Evolutionary conservation across 2,888 invertebrate species (phyloP), one percentile per base, ranked within the genome.

Genomic region (Polyommatus icarus): DNA sequence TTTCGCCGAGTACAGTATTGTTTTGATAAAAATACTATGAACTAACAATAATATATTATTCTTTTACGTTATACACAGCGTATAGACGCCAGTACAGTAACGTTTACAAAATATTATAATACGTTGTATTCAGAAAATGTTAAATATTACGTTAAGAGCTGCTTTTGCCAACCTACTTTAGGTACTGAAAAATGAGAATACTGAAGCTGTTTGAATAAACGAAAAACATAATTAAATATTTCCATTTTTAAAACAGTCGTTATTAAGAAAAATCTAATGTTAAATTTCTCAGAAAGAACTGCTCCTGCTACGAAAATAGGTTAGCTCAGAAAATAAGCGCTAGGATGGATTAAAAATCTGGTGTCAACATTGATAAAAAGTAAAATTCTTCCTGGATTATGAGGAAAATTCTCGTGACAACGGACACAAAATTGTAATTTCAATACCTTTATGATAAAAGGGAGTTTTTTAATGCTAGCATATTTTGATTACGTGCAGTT

Each of bases 281-380:
- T 0, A 18, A 54, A 75, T 54, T 73, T 75, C 54, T 12, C n/a
- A 20, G 40, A 54, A 20, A 75, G 54, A 29, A 73, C 50, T 24
- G 50, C 20, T 15, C 15, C 12, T 8, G 75, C 75, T 50, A 24
- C 75, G 50, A 75, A 75, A 75, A 75, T 75, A 75, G 50, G 75
- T 75, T 75, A 75, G 24, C 29, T 54, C 75, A 50, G 29, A 75
- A 75, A 75, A 54, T 54, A 29, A 75, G 75, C 29, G 50, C 75
- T 54, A 50, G 54, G 29, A 29, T 54, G 24, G 75, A 50, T 75
- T 75, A 75, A 75, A 75, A 75, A 75, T 54, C 46, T 46, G 75
- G 29, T 54, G 75, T 75, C 75, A 75, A 75, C 54, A 75, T 75
- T 29, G 5, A 54, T 75, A 32, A 67, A 67, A 61, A 7, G 15